Percentiles rank a stretch among this genome's conserved stretches.
Evolutionary conservation across 37 sponge, comb jelly and placozoan genomes (phyloP).

Genomic region (Haliclona indistincta): DNA sequence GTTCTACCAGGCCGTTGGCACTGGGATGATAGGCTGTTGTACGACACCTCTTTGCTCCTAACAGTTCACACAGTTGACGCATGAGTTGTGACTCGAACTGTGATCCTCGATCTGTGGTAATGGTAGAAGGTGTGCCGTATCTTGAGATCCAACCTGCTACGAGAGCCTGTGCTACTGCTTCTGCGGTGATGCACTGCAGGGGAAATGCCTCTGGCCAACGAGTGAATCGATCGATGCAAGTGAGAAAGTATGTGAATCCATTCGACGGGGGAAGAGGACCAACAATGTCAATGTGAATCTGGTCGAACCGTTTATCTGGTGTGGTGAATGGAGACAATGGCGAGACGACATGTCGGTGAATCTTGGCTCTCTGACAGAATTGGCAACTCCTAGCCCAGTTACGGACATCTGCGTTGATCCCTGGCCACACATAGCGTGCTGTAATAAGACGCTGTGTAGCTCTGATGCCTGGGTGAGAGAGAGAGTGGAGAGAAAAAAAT

Average conservation of each 20-base stretch:
- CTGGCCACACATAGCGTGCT: conserved; percentile 55
- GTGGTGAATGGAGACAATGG: conserved; percentile 37
- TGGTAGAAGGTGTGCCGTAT: no score
- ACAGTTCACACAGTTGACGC: no score
- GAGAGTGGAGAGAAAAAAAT: conserved; percentile 26
- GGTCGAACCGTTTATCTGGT: conserved; percentile 50
- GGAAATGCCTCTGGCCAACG: conserved; percentile 71
- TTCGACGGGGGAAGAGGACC: conserved; percentile 58
- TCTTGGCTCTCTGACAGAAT: conserved; percentile 49
- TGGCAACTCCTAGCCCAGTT: conserved; percentile 41
- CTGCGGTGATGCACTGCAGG: conserved; percentile 38
- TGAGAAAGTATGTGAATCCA: conserved; percentile 54
- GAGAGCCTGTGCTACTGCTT: no score
- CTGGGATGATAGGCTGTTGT: no score
- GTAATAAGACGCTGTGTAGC: conserved; percentile 43
- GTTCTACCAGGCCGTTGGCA: no score
- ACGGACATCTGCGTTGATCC: conserved; percentile 46
- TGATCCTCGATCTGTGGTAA: no score
- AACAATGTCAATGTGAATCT: conserved; percentile 41
- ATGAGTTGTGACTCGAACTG: no score
- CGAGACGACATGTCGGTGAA: conserved; percentile 14
- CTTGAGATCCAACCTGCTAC: conserved; percentile 1
- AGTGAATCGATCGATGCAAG: conserved; percentile 55
- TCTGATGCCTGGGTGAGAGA: conserved; percentile 43
- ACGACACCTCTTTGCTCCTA: no score